Evolutionary conservation across 2,888 invertebrate species (phyloP), one percentile per base, ranked within the genome.

Genomic region (Philereme vetulata): DNA sequence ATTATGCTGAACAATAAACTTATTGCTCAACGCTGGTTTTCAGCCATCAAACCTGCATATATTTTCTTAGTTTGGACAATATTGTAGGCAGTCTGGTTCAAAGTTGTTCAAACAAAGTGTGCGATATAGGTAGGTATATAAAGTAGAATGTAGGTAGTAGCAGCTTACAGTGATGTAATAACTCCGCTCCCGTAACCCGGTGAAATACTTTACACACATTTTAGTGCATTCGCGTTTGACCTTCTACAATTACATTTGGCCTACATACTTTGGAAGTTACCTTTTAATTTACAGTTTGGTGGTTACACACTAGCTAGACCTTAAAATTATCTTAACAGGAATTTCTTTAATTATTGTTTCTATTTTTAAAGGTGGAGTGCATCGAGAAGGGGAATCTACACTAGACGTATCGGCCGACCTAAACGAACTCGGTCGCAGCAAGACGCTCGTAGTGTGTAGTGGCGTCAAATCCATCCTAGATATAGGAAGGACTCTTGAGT

Each of bases 391-490:
- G 0, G 96, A 98, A 80, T 84, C 85, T n/a, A 96, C 96, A 45
- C 93, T 98, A 86, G 99, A 99, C 84, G 92, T 99, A 54, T 99
- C 99, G 64, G 98, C 99, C 0, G 99, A 99, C 88, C 93, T 99
- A 52, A 95, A 94, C 5, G 99, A 99, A 85, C 92, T 99, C 54
- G 97, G 98, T 0, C 94, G 96, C 60, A 97, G 96, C 64, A 95
- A 96, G 9, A 95, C 99, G 0, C 95, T 97, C 48, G 98, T 99
- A 5, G 95, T 99, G 3, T 98, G 98, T 71, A 97, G 98, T 76
- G 99, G 99, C 1, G 95, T 98, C 56, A 99, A 99, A 88, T 98
- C 99, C 21, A 99, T 99, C 73, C 93, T 99, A 60, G 99, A 99
- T 84, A 97, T 99, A 72, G 96, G 95, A 4, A 95, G 96, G 80